Base-by-base conservation (phyloP, 1,140 invertebrate species). In the Lutraria rhynchaena region DNA sequence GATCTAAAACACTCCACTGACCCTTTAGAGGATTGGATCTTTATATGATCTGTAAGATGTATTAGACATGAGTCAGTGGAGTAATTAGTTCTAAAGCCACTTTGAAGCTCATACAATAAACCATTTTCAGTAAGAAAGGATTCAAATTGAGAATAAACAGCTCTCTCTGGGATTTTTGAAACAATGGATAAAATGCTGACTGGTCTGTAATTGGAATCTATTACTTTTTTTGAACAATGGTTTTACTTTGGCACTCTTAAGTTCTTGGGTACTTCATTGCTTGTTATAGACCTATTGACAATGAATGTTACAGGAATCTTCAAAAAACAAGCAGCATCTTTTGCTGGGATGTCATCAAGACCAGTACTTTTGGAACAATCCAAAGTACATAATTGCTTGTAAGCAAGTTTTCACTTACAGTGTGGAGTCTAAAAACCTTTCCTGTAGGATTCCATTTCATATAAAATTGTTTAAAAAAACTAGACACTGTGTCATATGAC, bases 351-450 rank as follows among this genome's bases (percentile, higher is more conserved):
- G 22, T 33, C 31, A 80, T 80, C 77, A 17, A 80, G 27, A 27
- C 77, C 77, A 7, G 53, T 80, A 58, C 77, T 80, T 41, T 80
- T 80, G 29, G 41, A 24, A 63, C 46, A 24, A 44, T 80, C 70
- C 31, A 80, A 49, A 37, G 13, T 7, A 17, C 67, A 51, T 55
- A 81, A 44, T 65, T 81, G 69, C 57, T 81, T 81, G 53, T 58
- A 61, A 19, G 74, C 69, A 69, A 60, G 27, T 70, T 33, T 60
- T 80, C 77, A 33, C n/a, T 58, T 2, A 80, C 55, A 31, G 63
- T 69, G 31, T 49, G 65, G 22, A 46, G 27, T 44, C 31, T 19
- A 27, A 69, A 69, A 27, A n/a, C n/a, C n/a, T 17, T 49, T 13
- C 37, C 19, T 24, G 44, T 41, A 41, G 37, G 65, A 46, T 69